Evolutionary conservation across 2,113 vertebrate species (phyloP).

Genomic region (Sinocyclocheilus grahami): DNA sequence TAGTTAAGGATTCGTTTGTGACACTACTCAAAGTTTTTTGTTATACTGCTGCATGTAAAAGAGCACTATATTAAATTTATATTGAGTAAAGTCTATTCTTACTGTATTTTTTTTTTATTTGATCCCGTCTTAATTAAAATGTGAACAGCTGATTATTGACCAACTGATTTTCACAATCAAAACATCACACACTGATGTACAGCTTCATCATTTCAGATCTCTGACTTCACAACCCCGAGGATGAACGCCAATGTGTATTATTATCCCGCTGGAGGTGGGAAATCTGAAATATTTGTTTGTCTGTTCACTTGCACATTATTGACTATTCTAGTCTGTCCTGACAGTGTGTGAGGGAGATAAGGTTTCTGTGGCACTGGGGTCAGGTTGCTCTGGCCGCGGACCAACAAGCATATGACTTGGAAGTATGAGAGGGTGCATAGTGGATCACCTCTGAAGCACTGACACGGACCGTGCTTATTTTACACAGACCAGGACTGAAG

Average conservation of each 20-base stretch:
- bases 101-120: not conserved
- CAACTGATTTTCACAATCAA: not conserved
- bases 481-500: not conserved
- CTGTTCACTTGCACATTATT: conserved; percentile 78
- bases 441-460: conserved; percentile 53
- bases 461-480: not conserved
- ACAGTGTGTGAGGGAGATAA: conserved; percentile 80
- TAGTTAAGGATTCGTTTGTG: not conserved
- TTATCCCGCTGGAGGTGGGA: conserved; percentile 68
- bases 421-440: conserved; percentile 71
- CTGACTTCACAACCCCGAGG: conserved; percentile 56
- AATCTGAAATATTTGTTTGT: conserved; percentile 80
- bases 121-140: not conserved
- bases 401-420: conserved; percentile 81
- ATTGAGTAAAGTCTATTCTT: not conserved
- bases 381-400: conserved; percentile 71
- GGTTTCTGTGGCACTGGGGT: conserved; percentile 68
- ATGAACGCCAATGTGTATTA: conserved; percentile 59
- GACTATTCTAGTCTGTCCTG: conserved; percentile 84
- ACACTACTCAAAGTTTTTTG: not conserved
- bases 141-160: not conserved
- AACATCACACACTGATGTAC: not conserved
- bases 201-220: conserved; percentile 18
- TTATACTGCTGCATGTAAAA: not conserved
- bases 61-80: not conserved